Base-by-base conservation (phyloP, 2,113 vertebrate species). In the Calyptommatus sinebrachiatus region DNA sequence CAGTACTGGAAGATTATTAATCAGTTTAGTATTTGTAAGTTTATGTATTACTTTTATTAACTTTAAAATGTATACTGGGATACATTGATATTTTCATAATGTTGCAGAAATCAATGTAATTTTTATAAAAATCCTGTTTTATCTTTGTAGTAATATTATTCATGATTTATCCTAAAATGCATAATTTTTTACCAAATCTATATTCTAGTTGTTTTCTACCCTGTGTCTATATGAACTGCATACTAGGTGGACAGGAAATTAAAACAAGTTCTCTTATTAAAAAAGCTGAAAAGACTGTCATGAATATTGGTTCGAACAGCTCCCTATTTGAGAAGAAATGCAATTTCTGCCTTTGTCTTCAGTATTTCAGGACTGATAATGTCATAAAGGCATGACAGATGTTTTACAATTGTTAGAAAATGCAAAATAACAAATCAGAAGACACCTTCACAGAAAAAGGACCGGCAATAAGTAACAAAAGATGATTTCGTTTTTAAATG, bases 371-470 rank as follows among this genome's bases (percentile, higher is more conserved):
- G 86, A 79, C 77, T 22, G 26, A 26, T 50, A 5, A 1, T 68
- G 26, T 2, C 85, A 86, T 86, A 79, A 85, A 89, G 90, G 35
- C 31, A 73, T 57, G 53, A 50, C 62, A 35, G 46, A 86, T 84
- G 86, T 87, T 70, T 91, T 90, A 83, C 82, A 81, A 28, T 75
- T 85, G 68, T 73, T 75, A 74, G 82, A 88, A 81, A 79, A 71
- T 48, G 81, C 68, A 69, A 68, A 81, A 76, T 87, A 86, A 86
- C 80, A 85, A 48, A 41, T 4, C 62, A 21, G 28, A 83, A 81
- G 67, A 21, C 62, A 53, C 3, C 8, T n/a, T 63, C 88, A 89
- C 77, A 70, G 12, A 57, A 68, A 73, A 21, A 6, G 18, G n/a
- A 83, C 90, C 81, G 77, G 72, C 84, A 48, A 12, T 18, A 0